phyloP scores from a whole-genome alignment of 2,888 invertebrate genomes.

The Ditula angustiorana region DNA sequence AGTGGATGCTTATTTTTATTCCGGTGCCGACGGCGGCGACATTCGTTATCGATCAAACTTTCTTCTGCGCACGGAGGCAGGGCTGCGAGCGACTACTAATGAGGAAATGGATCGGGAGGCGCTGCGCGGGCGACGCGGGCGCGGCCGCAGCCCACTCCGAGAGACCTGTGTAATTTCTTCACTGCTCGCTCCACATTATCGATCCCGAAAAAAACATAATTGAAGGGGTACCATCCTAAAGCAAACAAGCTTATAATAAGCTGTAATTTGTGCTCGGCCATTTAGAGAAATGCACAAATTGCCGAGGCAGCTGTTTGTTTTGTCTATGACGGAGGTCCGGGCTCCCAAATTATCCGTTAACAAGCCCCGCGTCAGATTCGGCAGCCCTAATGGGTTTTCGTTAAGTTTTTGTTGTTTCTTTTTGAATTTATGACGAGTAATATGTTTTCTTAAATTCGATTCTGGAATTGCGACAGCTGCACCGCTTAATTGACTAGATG shows the following conservation, averaged over 20 bases:
- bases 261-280: constrained; percentile 84
- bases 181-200: constrained; percentile 82
- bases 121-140: constrained; percentile 43
- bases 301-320: constrained; percentile 84
- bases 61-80: constrained; percentile 52
- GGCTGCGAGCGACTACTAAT: constrained; percentile 50
- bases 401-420: constrained; percentile 80
- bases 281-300: constrained; percentile 86
- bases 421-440: constrained; percentile 80
- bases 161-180: constrained; percentile 81
- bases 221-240: constrained; percentile 84
- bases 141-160: constrained; percentile 48
- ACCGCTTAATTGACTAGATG: constrained; percentile 67
- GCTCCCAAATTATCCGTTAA: constrained; percentile 82
- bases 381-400: constrained; percentile 85
- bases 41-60: constrained; percentile 64
- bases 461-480: constrained; percentile 76
- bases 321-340: constrained; percentile 85
- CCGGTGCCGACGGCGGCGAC: constrained; percentile 62
- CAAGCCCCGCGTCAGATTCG: constrained; percentile 85
- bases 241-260: constrained; percentile 86
- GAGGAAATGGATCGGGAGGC: constrained; percentile 61
- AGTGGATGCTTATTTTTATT: constrained; percentile 59
- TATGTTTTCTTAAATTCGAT: constrained; percentile 73
- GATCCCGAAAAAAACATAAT: constrained; percentile 83